Evolutionary conservation across 2,888 invertebrate species (phyloP), one percentile per base, ranked within the genome.

Genomic region (Xanthia icteritia): DNA sequence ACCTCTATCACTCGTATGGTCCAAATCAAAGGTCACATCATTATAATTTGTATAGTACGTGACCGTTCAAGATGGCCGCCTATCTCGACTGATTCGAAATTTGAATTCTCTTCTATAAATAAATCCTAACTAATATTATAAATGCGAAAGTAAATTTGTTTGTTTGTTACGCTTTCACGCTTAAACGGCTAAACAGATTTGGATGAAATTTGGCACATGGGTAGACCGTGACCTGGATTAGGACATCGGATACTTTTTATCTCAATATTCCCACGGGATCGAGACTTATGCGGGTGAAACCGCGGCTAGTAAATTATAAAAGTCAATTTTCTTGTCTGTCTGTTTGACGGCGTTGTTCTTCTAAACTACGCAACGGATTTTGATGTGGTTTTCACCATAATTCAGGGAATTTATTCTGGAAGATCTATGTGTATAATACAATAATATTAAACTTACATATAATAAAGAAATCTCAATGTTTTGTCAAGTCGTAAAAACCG

Each of bases 11-110:
- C 93, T 91, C 93, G 93, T 92, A 93, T 94, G 93, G 91, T 91
- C 90, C 90, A 90, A 92, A 92, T 90, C 92, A 95, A 95, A 96
- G 96, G 96, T 96, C 96, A 95, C 92, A 92, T 94, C 93, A 94
- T 94, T 94, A 94, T 95, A 94, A 94, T 95, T 93, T 93, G 92
- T 92, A 87, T 89, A 87, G 89, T 92, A 95, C 96, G 95, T 96
- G 96, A 96, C 95, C 94, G 90, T 89, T 91, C 90, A 92, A 94
- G 93, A 94, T 93, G 92, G 93, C 92, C 81, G 89, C 81, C 92
- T 91, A 92, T 93, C 92, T 92, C 89, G 88, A 83, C 89, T 94
- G 94, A 94, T 96, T 94, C 90, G 89, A 95, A 96, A 95, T 95
- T 95, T 95, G 93, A 95, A 95, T 95, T 95, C 95, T 94, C 92